phyloP scores from a whole-genome alignment of 2,797 vertebrate genomes.

The Avahi laniger region DNA sequence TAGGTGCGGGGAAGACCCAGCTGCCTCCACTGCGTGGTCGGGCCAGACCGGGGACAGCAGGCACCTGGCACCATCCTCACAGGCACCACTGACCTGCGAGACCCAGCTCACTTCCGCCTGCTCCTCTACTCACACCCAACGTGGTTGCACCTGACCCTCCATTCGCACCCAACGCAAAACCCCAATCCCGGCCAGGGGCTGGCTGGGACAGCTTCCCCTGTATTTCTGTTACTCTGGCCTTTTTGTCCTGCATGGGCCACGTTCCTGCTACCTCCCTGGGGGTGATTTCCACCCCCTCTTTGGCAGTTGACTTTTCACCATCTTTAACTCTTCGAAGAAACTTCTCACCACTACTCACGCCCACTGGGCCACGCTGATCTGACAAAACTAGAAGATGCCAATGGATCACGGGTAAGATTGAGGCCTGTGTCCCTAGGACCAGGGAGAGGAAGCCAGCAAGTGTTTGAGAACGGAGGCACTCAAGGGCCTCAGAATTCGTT shows the following conservation, averaged over 20 bases:
- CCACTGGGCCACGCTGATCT: background rate
- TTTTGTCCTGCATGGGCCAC: fast-evolving
- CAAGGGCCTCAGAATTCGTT: fast-evolving
- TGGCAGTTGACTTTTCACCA: fast-evolving
- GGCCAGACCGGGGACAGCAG: too few species aligned
- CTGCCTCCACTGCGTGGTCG: background rate
- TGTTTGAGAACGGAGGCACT: background rate
- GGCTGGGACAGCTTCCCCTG: background rate
- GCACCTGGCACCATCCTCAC: fast-evolving
- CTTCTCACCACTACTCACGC: fast-evolving
- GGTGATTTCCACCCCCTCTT: fast-evolving
- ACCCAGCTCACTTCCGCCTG: fast-evolving
- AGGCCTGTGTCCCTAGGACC: background rate
- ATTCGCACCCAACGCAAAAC: fast-evolving
- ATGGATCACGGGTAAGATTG: fast-evolving
- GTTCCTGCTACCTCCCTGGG: fast-evolving
- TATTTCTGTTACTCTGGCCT: background rate
- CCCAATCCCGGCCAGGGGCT: fast-evolving
- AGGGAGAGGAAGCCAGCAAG: too few species aligned
- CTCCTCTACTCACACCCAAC: too few species aligned
- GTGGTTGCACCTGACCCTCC: background rate
- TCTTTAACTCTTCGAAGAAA: background rate
- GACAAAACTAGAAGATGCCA: background rate
- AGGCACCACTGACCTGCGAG: background rate
- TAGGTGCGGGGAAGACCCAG: background rate